Evolutionary conservation across 1,140 invertebrate genomes (phyloP).

Genomic region (Drosophila quadrilineata): DNA sequence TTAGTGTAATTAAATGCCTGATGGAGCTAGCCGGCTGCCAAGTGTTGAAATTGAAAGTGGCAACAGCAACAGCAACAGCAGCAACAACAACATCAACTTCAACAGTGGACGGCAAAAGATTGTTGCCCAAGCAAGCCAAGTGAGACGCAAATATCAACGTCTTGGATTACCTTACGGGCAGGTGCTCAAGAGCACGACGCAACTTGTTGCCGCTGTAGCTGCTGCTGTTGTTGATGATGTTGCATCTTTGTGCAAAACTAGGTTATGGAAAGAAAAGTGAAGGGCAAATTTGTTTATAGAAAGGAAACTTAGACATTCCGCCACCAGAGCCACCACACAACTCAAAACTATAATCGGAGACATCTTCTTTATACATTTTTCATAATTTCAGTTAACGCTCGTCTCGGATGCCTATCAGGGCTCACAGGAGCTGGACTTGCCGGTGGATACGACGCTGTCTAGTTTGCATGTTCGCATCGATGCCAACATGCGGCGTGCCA

Average conservation of each 20-base stretch:
- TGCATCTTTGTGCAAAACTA: constrained; percentile 78
- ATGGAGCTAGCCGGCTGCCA: constrained; percentile 16
- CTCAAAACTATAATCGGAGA: not conserved
- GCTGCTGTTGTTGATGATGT: constrained; percentile 59
- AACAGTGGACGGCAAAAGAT: constrained; percentile 20
- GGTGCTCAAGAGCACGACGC: constrained; percentile 45
- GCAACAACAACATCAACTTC: constrained; percentile 26
- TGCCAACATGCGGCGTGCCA: constrained; percentile 70
- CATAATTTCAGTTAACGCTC: constrained; percentile 60
- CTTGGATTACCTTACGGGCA: constrained; percentile 68
- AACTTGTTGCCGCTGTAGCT: constrained; percentile 22
- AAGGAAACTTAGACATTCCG: constrained; percentile 65
- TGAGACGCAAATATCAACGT: constrained; percentile 65
- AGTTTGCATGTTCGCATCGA: constrained; percentile 78
- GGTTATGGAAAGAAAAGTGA: constrained; percentile 80
- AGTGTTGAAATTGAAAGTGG: constrained; percentile 69
- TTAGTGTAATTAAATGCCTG: constrained; percentile 66
- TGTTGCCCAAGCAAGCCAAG: constrained; percentile 74
- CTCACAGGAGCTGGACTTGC: constrained; percentile 71
- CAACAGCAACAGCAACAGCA: constrained; percentile 27
- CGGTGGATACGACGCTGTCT: constrained; percentile 73
- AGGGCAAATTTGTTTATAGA: constrained; percentile 71
- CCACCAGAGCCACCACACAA: constrained; percentile 3
- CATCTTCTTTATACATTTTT: constrained; percentile 18
- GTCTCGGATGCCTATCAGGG: constrained; percentile 72